Conservation (phyloP, 2,888 invertebrate genomes). For the Aproaerema taeniolella region DNA sequence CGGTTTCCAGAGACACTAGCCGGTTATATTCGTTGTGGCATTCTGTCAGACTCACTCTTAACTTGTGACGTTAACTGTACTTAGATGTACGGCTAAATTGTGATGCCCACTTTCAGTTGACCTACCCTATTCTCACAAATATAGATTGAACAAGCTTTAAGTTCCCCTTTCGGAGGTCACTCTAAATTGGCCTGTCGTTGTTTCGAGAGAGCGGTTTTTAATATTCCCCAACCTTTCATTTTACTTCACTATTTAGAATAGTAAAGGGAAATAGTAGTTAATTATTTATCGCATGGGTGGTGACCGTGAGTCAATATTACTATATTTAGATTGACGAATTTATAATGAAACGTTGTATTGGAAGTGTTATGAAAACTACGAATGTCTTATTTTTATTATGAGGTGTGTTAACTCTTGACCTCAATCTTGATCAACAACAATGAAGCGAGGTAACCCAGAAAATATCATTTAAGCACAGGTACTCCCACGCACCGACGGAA, state of each 20-base stretch:
- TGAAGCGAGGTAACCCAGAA: too few species aligned
- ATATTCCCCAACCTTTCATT: slow-evolving; percentile 17
- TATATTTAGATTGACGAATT: too few species aligned
- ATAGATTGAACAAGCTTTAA: not conserved
- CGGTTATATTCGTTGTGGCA: slow-evolving; percentile 8
- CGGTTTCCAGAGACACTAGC: slow-evolving; percentile 3
- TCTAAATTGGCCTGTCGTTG: slow-evolving; percentile 7
- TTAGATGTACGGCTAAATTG: not conserved
- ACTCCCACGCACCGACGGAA: too few species aligned
- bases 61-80: slow-evolving; percentile 1
- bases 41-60: slow-evolving; percentile 10
- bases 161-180: slow-evolving; percentile 1
- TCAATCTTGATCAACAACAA: too few species aligned
- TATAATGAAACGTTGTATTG: too few species aligned
- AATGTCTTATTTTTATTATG: too few species aligned
- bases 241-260: slow-evolving; percentile 9
- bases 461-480: too few species aligned
- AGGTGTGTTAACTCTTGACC: too few species aligned
- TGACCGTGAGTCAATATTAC: too few species aligned
- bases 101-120: not conserved
- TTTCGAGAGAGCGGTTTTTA: slow-evolving; percentile 16
- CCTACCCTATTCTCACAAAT: not conserved
- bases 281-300: too few species aligned
- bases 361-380: too few species aligned
- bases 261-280: too few species aligned